A percentile compares a stretch with the other conserved stretches of the same genome.
Conservation (phyloP, 2,888 invertebrate species). For the Strigamia crassipes region DNA sequence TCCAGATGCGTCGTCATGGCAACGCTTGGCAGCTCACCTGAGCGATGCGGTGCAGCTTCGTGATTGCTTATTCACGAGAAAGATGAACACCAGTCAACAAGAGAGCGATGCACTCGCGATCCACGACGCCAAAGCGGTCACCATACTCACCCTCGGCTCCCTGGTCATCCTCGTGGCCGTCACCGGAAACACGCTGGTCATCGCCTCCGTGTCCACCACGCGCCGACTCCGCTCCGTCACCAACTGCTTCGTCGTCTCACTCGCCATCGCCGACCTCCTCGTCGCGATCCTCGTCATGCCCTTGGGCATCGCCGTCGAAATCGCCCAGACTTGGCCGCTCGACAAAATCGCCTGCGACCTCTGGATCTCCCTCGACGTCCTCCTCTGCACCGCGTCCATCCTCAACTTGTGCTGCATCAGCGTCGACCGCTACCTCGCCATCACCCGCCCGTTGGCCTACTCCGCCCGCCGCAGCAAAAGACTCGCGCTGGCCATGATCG, state of each 20-base stretch:
- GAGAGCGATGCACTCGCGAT: background rate
- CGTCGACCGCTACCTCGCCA: conserved; percentile 57
- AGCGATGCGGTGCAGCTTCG: background rate
- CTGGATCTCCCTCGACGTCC: conserved; percentile 55
- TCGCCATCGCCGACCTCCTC: conserved; percentile 52
- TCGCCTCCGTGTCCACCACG: conserved; percentile 80
- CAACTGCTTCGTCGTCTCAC: conserved; percentile 52
- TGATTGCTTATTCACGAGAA: background rate
- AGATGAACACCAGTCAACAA: conserved; percentile 10
- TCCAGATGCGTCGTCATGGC: background rate
- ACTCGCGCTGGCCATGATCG: conserved; percentile 55
- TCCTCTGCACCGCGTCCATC: conserved; percentile 57
- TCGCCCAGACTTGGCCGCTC: conserved; percentile 51
- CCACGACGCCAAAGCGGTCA: background rate
- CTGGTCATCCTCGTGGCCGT: conserved; percentile 65
- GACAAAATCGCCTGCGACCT: conserved; percentile 52
- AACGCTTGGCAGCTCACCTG: background rate
- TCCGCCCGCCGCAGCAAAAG: conserved; percentile 54
- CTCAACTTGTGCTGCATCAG: conserved; percentile 57
- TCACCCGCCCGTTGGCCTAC: conserved; percentile 56
- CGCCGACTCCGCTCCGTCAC: conserved; percentile 52
- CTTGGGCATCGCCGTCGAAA: conserved; percentile 51
- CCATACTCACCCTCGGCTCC: background rate
- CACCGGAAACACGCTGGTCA: conserved; percentile 89
- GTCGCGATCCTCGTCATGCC: conserved; percentile 53